Evolutionary conservation across 2,888 invertebrate species (phyloP), one percentile per base, ranked within the genome.

Genomic region (Drosophila setosimentum): DNA sequence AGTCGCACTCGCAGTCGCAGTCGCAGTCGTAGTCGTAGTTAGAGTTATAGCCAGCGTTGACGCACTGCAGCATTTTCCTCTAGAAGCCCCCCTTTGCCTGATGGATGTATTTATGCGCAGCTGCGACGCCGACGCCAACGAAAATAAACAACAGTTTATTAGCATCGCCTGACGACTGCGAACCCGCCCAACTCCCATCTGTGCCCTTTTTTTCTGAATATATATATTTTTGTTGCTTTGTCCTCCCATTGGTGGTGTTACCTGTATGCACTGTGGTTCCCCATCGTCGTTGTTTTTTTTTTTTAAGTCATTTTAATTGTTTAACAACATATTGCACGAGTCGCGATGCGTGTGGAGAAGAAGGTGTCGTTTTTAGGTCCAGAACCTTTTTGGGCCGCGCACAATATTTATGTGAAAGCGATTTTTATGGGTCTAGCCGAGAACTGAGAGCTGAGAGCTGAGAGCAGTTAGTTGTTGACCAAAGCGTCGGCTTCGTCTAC

Each of bases 121-220:
- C 82, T 33, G 50, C 74, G 57, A 65, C 72, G 58, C 6, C 54
- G 37, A 65, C 40, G 54, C 72, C 78, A 76, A 75, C 80, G 73
- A 87, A 89, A 85, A 85, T 89, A 87, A 85, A 89, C 85, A 85
- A 87, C 78, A 85, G 70, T 85, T 85, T 85, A 85, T 89, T 85
- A 88, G 89, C 88, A 87, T 66, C 73, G 63, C 66, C 58, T 68
- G 65, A 59, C 51, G 68, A 64, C 45, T 72, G 21, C 53, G 57
- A 51, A 55, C 49, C 35, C 64, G 57, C 63, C 71, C 63, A 54
- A 57, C 60, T 33, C 55, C 55, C 55, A 55, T 55, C 35, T 33
- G 27, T 54, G 45, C n/a, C 55, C 48, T 51, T 57, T 67, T n/a
- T n/a, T 45, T 11, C 11, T 0, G n/a, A n/a, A 49, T 10, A 29